Base-by-base conservation (phyloP, 2,797 vertebrate genomes). In the Schizopygopsis malacanthus region DNA sequence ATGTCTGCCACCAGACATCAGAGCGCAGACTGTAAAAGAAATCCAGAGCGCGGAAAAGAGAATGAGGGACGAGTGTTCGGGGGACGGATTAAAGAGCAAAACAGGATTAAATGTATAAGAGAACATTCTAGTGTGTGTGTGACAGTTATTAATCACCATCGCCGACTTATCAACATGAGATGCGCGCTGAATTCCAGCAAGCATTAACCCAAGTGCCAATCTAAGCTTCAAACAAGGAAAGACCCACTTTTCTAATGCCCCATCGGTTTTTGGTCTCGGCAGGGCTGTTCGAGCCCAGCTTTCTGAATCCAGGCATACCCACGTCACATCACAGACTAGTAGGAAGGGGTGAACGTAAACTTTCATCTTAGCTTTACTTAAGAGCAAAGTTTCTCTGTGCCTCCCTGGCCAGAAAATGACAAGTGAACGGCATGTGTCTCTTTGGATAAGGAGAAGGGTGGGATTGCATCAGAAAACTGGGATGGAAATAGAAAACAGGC, bases 171-270 rank as follows among this genome's bases (percentile, higher is more conserved):
- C 79, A 67, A 52, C 81, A 83, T 0, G 11, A 65, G 43, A 83
- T 13, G 81, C 33, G 1, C 33, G 13, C 28, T 37, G 56, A 47
- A 83, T 83, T 76, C 72, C 82, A 67, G 59, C 45, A 83, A 83
- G 83, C 39, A 47, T 84, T 84, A 79, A 70, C 39, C n/a, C 39
- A 71, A 59, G 63, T 82, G 79, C 50, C 80, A 71, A 69, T 78
- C 52, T 73, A 77, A 47, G 71, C 85, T 82, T 82, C 79, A 82
- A 80, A 81, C 79, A 47, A 80, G 43, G 33, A 76, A 76, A 79
- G 61, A 82, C 79, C 85, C 85, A 86, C 18, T 77, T 86, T 86
- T 70, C 25, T 8, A 43, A 76, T 54, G 50, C 50, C 73, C 50
- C 50, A 9, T 43, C 0, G 47, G 59, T 69, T 81, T 70, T 10